Evolutionary conservation across 2,888 invertebrate genomes (phyloP), one percentile per base, ranked within the genome.

Genomic region (Lasioglossum oenotherae): DNA sequence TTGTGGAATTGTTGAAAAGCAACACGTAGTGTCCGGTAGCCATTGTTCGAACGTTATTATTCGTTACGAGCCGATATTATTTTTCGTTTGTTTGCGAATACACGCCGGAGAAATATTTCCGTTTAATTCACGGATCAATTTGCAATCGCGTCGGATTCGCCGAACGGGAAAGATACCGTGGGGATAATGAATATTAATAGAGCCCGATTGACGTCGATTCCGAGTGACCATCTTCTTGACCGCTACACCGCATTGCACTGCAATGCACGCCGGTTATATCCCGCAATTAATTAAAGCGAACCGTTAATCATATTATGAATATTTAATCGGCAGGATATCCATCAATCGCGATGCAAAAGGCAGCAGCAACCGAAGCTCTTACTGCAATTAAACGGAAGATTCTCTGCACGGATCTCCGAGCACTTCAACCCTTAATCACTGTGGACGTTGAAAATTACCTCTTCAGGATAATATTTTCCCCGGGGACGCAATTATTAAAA

Each of bases 211-310:
- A 64, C 60, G 60, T 31, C 60, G 31, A 64, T 64, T 6, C 27
- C 60, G 60, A 64, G 60, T 64, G 19, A 31, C 31, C 23, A 2
- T 8, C 4, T 19, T 16, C 19, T 35, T 23, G 27, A 16, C 27
- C 53, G 23, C 53, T 23, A 23, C 53, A 53, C 53, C 6, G 2
- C 49, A 49, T 8, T 6, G 53, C 53, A 10, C 2, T 53, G 53
- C 53, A 53, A 6, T 49, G 53, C 53, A 53, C 23, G 23, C 53
- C 53, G 53, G 10, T 69, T n/a, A 53, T 5, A 27, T 19, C 23
- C 27, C 19, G 16, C 10, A 35, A 75, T 82, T 71, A 60, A 83
- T 83, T 71, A 27, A 49, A 71, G 41, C 60, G 31, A 31, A 5
- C 46, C 31, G 44, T 12, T 81, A 71, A 74, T 78, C 73, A n/a